These are phyloP conservation scores for Scylla paramamosain DNA, from an alignment of 1,140 invertebrate genomes.

Conservation along the genomic window DNA sequence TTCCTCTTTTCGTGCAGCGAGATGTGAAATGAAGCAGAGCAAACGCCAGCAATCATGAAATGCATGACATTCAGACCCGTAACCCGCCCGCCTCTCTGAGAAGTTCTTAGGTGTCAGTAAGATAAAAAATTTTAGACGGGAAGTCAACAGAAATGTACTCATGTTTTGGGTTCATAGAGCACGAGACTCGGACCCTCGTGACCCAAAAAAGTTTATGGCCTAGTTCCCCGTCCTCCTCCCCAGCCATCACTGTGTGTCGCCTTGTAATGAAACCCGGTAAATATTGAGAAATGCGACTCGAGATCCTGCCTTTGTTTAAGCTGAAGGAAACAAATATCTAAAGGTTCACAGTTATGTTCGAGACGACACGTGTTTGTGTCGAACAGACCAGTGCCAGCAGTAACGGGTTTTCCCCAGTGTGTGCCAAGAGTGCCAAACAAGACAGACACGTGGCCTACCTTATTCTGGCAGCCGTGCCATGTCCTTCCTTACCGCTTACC, in stretches of 20 bases:
- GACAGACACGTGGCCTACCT: neutral
- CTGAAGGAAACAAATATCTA: too few relatives aligned
- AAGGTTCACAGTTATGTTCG: neutral
- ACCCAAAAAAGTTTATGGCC: neutral
- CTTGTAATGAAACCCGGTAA: too few relatives aligned
- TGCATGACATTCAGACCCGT: too few relatives aligned
- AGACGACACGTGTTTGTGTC: neutral
- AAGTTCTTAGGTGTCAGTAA: too few relatives aligned
- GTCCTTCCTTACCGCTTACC: neutral
- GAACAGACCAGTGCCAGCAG: neutral
- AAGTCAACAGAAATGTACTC: neutral
- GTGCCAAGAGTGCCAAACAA: constrained; percentile 11
- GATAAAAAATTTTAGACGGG: neutral
- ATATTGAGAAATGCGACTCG: too few relatives aligned
- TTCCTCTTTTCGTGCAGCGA: too few relatives aligned
- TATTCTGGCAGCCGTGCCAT: neutral
- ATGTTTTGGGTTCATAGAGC: constrained; percentile 2
- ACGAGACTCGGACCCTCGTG: neutral
- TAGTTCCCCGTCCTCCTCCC: neutral
- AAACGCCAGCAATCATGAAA: too few relatives aligned
- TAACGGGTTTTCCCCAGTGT: constrained; percentile 8
- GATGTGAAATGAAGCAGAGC: too few relatives aligned
- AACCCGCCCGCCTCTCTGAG: too few relatives aligned
- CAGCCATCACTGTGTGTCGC: too few relatives aligned
- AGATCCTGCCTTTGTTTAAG: too few relatives aligned